Evolutionary conservation across 2,113 vertebrate species (phyloP).

Genomic region (Chrysemys picta): DNA sequence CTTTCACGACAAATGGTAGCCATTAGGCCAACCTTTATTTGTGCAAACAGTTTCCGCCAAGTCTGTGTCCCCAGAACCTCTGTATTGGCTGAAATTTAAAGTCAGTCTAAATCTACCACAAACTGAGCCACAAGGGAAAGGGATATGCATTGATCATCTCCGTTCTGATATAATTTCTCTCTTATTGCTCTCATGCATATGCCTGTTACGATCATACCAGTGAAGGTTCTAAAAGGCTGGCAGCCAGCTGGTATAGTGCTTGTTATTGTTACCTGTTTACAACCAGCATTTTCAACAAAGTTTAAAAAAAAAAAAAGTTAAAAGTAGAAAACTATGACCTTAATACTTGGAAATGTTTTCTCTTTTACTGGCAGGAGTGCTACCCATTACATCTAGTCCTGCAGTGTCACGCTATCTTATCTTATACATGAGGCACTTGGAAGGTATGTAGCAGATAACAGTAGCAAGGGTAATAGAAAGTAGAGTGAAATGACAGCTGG

Average conservation of each 20-base stretch:
- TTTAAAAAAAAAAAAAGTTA: not conserved
- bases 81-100: not conserved
- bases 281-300: slow-evolving; percentile 25
- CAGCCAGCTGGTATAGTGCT: not conserved
- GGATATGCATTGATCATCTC: not conserved
- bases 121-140: not conserved
- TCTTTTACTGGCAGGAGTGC: slow-evolving; percentile 33
- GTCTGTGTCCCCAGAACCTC: not conserved
- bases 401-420: not conserved
- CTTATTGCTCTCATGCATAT: not conserved
- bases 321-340: not conserved
- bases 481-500: slow-evolving; percentile 18
- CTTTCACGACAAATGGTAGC: not conserved
- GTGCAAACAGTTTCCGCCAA: not conserved
- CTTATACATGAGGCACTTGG: not conserved
- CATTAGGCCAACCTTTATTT: not conserved
- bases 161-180: not conserved
- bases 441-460: slow-evolving; percentile 27
- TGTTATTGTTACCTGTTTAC: not conserved
- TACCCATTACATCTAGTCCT: slow-evolving; percentile 35
- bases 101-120: not conserved
- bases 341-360: not conserved
- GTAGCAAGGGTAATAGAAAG: slow-evolving; percentile 20
- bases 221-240: not conserved
- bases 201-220: not conserved